phyloP scores from a whole-genome alignment of 2,888 invertebrate species.

The Steinernema hermaphroditum region DNA sequence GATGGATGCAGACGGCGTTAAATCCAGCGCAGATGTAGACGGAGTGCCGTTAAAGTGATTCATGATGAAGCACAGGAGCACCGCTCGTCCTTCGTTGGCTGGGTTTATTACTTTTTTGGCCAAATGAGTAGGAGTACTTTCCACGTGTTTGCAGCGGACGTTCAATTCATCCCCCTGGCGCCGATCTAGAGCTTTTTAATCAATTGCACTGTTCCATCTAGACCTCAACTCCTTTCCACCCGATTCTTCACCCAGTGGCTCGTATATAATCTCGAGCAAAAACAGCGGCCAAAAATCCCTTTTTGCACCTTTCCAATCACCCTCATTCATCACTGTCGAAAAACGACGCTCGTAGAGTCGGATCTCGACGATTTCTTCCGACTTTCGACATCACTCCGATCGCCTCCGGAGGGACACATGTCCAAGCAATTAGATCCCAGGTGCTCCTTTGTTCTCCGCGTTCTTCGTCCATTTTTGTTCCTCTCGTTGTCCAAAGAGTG shows the following conservation, averaged over 20 bases:
- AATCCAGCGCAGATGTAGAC: too few relatives aligned
- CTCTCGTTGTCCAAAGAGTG: neutral
- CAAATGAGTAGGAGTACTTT: too few relatives aligned
- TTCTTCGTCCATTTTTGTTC: neutral
- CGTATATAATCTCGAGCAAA: constrained; percentile 5
- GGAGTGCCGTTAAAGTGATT: too few relatives aligned
- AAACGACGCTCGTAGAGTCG: constrained; percentile 4
- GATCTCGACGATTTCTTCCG: neutral
- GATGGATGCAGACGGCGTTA: too few relatives aligned
- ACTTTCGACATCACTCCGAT: constrained; percentile 1
- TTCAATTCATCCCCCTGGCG: too few relatives aligned
- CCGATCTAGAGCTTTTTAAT: too few relatives aligned
- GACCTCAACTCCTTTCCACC: too few relatives aligned
- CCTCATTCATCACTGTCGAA: constrained; percentile 26
- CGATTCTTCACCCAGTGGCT: neutral
- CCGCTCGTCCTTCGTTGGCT: too few relatives aligned
- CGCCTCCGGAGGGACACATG: neutral
- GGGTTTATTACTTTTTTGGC: too few relatives aligned
- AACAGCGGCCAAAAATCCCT: constrained; percentile 16
- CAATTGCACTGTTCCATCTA: too few relatives aligned
- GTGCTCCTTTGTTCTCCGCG: neutral
- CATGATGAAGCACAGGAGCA: too few relatives aligned
- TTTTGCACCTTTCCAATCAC: constrained; percentile 27
- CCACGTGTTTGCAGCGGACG: too few relatives aligned
- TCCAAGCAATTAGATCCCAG: constrained; percentile 23